A percentile compares a stretch with the other conserved stretches of the same genome.
Conservation (phyloP, 2,113 vertebrate genomes). For the Varanus salvator region DNA sequence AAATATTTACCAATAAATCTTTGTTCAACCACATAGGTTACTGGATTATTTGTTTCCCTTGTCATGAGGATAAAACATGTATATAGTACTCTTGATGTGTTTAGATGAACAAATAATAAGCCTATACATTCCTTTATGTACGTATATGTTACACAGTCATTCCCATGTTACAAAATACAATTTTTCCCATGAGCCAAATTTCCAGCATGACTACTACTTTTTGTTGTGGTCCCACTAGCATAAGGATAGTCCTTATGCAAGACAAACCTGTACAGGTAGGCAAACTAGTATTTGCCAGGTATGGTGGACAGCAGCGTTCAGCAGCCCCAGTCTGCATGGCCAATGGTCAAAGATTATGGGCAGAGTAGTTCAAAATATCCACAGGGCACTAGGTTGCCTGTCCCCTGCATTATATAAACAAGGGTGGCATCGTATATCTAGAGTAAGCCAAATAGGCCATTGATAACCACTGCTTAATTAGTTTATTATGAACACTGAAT, state of each 20-base stretch:
- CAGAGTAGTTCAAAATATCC: too few species aligned
- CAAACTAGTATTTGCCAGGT: not conserved
- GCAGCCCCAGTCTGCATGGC: too few species aligned
- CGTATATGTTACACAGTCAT: not conserved
- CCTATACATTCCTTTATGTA: not conserved
- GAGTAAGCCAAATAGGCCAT: accelerated
- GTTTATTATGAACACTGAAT: not conserved
- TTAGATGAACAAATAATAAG: not conserved
- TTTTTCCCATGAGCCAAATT: not conserved
- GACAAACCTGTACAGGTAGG: not conserved
- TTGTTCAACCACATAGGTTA: not conserved
- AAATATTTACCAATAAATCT: not conserved
- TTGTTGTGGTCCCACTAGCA: not conserved
- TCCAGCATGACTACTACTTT: not conserved
- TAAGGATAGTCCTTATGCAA: not conserved
- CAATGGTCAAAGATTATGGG: too few species aligned
- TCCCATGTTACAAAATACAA: not conserved
- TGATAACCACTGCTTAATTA: not conserved
- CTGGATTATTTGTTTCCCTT: not conserved
- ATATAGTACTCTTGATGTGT: not conserved
- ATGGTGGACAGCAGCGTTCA: too few species aligned
- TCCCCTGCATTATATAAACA: too few species aligned
- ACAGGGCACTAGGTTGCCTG: too few species aligned
- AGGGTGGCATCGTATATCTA: not conserved
- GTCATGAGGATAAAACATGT: not conserved